Percentiles rank a stretch among this genome's conserved stretches.
Evolutionary conservation across 1,140 invertebrate species (phyloP).

Genomic region (Drosophila santomea): DNA sequence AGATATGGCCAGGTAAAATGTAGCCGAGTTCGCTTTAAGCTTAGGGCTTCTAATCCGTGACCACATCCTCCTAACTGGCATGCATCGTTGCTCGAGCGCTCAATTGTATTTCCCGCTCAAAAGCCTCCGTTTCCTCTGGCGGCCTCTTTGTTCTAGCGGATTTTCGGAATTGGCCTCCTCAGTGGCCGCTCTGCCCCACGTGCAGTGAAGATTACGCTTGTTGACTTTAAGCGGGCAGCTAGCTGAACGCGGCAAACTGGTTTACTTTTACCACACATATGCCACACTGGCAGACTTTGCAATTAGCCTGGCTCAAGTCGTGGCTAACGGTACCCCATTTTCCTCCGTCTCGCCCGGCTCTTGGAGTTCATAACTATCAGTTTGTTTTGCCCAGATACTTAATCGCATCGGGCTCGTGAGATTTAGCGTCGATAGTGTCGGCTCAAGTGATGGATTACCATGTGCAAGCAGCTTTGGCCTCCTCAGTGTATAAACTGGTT

Average conservation of each 20-base stretch:
- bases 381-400: conserved; percentile 37
- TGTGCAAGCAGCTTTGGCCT: conserved; percentile 25
- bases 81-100: background rate
- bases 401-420: conserved; percentile 73
- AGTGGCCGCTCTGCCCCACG: conserved; percentile 31
- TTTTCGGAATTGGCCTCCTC: conserved; percentile 23
- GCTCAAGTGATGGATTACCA: conserved; percentile 71
- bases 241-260: conserved; percentile 45
- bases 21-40: background rate
- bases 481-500: background rate
- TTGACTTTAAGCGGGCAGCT: conserved; percentile 38
- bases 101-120: conserved; percentile 22
- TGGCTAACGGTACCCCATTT: conserved; percentile 73
- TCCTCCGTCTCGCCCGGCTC: conserved; percentile 9
- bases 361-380: conserved; percentile 49
- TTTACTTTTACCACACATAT: conserved; percentile 57
- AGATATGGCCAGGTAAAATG: background rate
- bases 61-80: background rate
- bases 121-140: conserved; percentile 25
- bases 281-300: conserved; percentile 57
- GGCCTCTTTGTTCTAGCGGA: conserved; percentile 35
- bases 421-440: conserved; percentile 75
- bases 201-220: conserved; percentile 48
- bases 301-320: conserved; percentile 81
- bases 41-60: background rate